Evolutionary conservation across 92 coral and sea anemone genomes (phyloP).

Genomic region (Virgularia gustaviana): DNA sequence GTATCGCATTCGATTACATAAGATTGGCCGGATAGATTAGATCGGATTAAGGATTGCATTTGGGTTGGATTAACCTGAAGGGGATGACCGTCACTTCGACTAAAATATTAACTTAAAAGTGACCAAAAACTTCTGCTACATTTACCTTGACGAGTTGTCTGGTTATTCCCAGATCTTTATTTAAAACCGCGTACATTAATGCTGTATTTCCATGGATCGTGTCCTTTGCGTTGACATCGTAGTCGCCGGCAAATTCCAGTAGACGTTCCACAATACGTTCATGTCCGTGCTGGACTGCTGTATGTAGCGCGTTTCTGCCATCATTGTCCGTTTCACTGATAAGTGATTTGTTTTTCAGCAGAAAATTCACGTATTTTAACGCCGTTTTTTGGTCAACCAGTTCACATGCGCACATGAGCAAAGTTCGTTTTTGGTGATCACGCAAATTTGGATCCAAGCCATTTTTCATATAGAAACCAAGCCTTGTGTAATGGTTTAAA

Average conservation of each 20-base stretch:
- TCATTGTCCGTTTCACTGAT: not conserved
- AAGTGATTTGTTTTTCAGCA: not conserved
- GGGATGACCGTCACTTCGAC: too few species aligned
- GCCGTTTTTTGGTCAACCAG: conserved; percentile 2
- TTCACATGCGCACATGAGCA: conserved; percentile 14
- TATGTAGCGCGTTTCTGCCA: conserved; percentile 11
- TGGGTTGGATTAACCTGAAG: too few species aligned
- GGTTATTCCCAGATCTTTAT: not conserved
- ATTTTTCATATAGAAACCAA: conserved; percentile 11
- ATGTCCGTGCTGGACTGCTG: conserved; percentile 1
- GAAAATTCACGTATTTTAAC: not conserved
- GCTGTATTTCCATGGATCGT: conserved; percentile 9
- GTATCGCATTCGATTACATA: too few species aligned
- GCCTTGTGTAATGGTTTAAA: conserved; percentile 1
- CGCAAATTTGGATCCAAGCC: conserved; percentile 13
- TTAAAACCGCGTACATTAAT: conserved; percentile 12
- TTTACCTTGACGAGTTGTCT: not conserved
- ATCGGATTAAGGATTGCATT: too few species aligned
- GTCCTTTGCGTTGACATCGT: conserved; percentile 13
- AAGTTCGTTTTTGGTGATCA: conserved; percentile 11
- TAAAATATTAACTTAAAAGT: too few species aligned
- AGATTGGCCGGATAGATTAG: too few species aligned
- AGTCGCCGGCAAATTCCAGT: conserved; percentile 12
- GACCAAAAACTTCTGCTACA: too few species aligned
- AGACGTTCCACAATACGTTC: not conserved